Evolutionary conservation across 2,888 invertebrate genomes (phyloP).

Genomic region (Pristionchus japonicus): DNA sequence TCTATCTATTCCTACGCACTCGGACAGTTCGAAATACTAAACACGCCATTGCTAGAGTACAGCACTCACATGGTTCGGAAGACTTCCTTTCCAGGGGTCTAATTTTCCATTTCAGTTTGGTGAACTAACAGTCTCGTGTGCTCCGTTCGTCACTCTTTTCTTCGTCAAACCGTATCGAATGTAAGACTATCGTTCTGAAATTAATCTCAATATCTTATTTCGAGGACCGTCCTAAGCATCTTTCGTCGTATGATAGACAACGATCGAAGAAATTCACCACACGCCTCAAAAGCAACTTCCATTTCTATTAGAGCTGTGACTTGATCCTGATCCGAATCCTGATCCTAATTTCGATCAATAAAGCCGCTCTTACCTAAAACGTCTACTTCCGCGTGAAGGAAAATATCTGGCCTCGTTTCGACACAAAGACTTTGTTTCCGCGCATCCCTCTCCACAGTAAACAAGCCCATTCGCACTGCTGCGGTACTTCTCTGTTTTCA

Average conservation of each 20-base stretch:
- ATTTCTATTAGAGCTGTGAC: neutral
- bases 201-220: too few relatives aligned
- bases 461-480: conserved; percentile 27
- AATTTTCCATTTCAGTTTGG: neutral
- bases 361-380: too few relatives aligned
- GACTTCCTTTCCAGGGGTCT: neutral
- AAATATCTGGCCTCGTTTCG: too few relatives aligned
- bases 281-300: neutral
- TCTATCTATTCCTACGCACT: neutral
- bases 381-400: too few relatives aligned
- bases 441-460: neutral
- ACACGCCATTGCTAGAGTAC: neutral
- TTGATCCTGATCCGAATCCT: neutral
- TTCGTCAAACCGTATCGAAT: conserved; percentile 1
- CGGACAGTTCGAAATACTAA: neutral
- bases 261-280: neutral
- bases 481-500: neutral
- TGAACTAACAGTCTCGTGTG: neutral
- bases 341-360: too few relatives aligned
- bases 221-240: neutral
- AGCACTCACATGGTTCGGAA: neutral
- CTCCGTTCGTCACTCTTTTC: neutral
- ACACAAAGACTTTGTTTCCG: neutral
- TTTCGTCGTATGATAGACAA: neutral
- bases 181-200: neutral